Evolutionary conservation across 2,888 invertebrate genomes (phyloP), one percentile per base, ranked within the genome.

Genomic region (Caenorhabditis doughertyi): DNA sequence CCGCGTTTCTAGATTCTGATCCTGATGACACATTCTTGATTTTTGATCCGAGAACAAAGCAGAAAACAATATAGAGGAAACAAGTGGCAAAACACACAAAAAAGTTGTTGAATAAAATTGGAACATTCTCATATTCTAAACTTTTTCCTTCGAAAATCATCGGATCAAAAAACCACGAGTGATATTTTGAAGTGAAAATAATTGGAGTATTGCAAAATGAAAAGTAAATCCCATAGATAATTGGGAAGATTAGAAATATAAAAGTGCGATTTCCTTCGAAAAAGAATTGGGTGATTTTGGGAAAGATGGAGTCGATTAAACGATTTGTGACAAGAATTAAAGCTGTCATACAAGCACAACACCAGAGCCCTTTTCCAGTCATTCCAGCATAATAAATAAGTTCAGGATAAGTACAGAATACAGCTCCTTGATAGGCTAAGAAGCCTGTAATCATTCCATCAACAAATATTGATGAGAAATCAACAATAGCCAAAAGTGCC

Each of bases 121-220:
- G 83, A 32, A 58, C 62, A 47, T 84, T 84, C n/a, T 76, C 72
- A 68, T 80, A 84, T 8, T 47, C 44, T 7, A 16, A 3, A 16
- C 16, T 58, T 3, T 11, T 35, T 25, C 55, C 64, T 13, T 29
- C 60, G 49, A 49, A 74, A 29, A 87, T 86, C 53, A 85, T 79
- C 9, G 86, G 86, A 53, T 85, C 82, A 64, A 87, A 86, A 60
- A 87, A 87, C 87, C 86, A 86, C 4, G 87, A 82, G 11, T 76
- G 77, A 60, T 79, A 81, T 21, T 62, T 21, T 0, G 86, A 84
- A 27, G 79, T 80, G 77, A 87, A 87, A 0, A 85, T 53, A 3
- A 87, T 42, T 13, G 87, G 87, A 4, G 79, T 79, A 4, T 84
- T 87, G 70, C 80, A 81, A 9, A 86, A 47, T 21, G 67, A 51